Conservation (phyloP, 2,888 invertebrate species). For the Scrobipalpa atriplicella region DNA sequence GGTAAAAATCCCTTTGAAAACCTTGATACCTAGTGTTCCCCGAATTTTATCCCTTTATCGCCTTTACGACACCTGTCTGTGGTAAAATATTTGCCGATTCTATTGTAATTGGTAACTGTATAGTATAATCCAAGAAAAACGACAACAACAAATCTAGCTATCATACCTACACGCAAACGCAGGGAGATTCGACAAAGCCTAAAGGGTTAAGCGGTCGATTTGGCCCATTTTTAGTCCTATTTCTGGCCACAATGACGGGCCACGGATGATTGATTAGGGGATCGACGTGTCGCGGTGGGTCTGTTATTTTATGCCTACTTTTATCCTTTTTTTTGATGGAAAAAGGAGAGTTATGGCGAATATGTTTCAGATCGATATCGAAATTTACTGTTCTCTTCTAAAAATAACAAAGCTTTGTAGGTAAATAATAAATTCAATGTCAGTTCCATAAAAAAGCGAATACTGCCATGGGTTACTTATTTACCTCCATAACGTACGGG, state of each 20-base stretch:
- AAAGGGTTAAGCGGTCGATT: constrained; percentile 19
- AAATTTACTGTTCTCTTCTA: not conserved
- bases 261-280: constrained; percentile 28
- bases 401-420: too few species aligned
- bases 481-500: too few species aligned
- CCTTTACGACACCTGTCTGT: too few species aligned
- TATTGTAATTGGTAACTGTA: too few species aligned
- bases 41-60: too few species aligned
- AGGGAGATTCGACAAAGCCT: not conserved
- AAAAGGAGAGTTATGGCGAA: constrained; percentile 3
- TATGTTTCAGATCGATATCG: not conserved
- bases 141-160: not conserved
- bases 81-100: too few species aligned
- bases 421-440: too few species aligned
- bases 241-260: constrained; percentile 19
- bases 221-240: constrained; percentile 22
- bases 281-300: constrained; percentile 27
- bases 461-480: too few species aligned
- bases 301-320: constrained; percentile 24
- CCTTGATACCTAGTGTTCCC: too few species aligned
- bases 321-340: constrained; percentile 18
- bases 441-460: too few species aligned
- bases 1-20: too few species aligned
- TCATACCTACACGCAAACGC: not conserved
- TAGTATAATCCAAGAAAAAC: too few species aligned